Percentiles rank a stretch among this genome's conserved stretches.
Conservation (phyloP, 1,140 invertebrate genomes). For the Drosophila paulistorum region DNA sequence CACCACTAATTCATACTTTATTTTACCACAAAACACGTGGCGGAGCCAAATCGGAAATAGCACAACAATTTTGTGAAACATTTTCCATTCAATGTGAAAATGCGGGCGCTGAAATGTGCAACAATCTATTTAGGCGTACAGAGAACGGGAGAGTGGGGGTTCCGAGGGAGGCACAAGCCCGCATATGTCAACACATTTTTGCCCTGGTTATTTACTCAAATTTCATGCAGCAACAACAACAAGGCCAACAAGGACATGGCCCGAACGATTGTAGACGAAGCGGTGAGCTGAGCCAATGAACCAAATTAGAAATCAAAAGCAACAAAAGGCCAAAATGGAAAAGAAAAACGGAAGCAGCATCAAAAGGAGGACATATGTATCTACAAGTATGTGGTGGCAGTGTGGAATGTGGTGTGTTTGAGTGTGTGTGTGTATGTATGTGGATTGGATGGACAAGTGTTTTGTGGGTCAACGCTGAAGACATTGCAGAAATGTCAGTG, state of each 20-base stretch:
- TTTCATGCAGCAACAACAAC: constrained; percentile 52
- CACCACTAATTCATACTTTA: neutral
- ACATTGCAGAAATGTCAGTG: constrained; percentile 66
- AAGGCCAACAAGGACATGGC: constrained; percentile 1
- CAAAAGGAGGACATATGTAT: constrained; percentile 33
- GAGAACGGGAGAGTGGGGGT: neutral
- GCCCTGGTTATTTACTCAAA: constrained; percentile 69
- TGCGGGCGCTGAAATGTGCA: constrained; percentile 68
- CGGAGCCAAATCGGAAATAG: constrained; percentile 26
- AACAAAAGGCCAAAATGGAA: constrained; percentile 30
- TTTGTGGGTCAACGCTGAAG: constrained; percentile 25
- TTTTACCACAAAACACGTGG: constrained; percentile 6
- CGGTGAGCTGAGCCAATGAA: constrained; percentile 58
- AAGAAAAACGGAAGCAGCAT: constrained; percentile 17
- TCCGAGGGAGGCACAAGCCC: constrained; percentile 32
- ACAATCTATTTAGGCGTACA: constrained; percentile 8
- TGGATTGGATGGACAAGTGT: constrained; percentile 24
- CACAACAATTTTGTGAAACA: constrained; percentile 25
- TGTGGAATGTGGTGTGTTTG: constrained; percentile 9
- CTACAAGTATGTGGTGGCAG: constrained; percentile 4
- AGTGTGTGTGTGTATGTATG: constrained; percentile 16
- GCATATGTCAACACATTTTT: constrained; percentile 69
- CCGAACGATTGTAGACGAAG: constrained; percentile 1
- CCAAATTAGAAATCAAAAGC: constrained; percentile 68
- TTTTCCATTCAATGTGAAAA: constrained; percentile 34